phyloP scores from a whole-genome alignment of 2,888 invertebrate genomes.

The Serripes groenlandicus region DNA sequence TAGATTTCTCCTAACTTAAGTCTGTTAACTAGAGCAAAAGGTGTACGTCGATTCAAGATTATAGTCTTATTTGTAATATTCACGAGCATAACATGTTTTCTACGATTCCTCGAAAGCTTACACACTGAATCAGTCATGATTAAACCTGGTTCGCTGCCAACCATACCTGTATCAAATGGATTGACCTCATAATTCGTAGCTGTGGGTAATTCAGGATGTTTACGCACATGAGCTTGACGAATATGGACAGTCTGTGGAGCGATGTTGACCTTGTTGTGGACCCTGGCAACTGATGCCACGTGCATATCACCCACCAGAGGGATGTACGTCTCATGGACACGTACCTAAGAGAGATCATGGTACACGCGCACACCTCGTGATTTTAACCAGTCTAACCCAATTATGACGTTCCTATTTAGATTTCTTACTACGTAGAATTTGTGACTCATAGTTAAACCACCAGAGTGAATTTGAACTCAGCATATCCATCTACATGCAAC shows the following conservation, averaged over 20 bases:
- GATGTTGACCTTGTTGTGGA: not conserved
- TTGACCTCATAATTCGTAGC: not conserved
- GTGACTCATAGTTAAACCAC: constrained; percentile 19
- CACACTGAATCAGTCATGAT: not conserved
- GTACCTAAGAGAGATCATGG: constrained; percentile 30
- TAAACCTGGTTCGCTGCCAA: too few species aligned
- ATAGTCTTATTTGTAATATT: not conserved
- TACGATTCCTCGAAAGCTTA: not conserved
- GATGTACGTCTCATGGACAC: constrained; percentile 16
- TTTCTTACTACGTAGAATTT: constrained; percentile 9
- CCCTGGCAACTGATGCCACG: constrained; percentile 27
- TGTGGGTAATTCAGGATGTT: not conserved
- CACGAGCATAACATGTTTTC: not conserved
- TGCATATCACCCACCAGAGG: constrained; percentile 41
- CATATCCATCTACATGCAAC: constrained; percentile 23
- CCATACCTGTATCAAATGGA: too few species aligned
- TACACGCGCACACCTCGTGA: constrained; percentile 42
- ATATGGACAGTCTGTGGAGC: constrained; percentile 4
- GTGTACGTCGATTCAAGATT: not conserved
- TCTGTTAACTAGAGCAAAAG: not conserved
- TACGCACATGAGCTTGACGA: not conserved
- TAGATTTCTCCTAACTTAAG: not conserved
- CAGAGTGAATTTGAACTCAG: constrained; percentile 13
- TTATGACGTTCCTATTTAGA: constrained; percentile 2
- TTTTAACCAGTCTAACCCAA: not conserved